Base-by-base conservation (phyloP, 2,797 vertebrate genomes). In the Chromis chromis region DNA sequence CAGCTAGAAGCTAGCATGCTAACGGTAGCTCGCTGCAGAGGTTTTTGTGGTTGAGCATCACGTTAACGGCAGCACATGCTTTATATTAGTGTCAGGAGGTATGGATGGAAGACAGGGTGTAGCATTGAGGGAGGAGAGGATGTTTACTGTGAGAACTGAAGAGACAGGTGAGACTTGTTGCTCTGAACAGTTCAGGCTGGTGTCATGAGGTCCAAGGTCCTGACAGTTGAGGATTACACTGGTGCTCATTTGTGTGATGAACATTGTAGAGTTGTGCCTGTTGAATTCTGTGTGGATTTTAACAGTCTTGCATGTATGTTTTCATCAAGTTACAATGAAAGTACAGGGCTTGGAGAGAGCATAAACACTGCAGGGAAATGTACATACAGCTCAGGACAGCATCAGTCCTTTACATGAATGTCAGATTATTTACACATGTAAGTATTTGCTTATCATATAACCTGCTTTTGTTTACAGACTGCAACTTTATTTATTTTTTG, bases 51-150 rank as follows among this genome's bases (percentile, higher is more conserved):
- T 53, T 28, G 17, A 48, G 78, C 82, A 73, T 85, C 86, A 66
- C 65, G 78, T 87, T 55, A 71, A 68, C 66, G 58, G 57, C 53
- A 89, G 80, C 91, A 87, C 87, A 91, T 92, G 92, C 69, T 92
- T 91, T 80, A 76, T 56, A 86, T 93, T 90, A 91, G 76, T 50
- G 27, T 10, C 3, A 63, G 57, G 44, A 25, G 55, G 24, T 28
- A 19, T 31, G 33, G 25, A 24, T 17, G 42, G 50, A 54, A 46
- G 16, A 39, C 50, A 3, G 60, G 65, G 56, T 22, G 63, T 24
- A 58, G 22, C 4, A 36, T 7, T 42, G 55, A n/a, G 14, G 12
- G 12, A 2, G 9, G 16, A 14, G 17, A 4, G 3, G n/a, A 44
- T 49, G 56, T 46, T 25, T n/a, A 17, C 14, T 1, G 36, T 53